Conservation (phyloP, 2,888 invertebrate genomes). For the Hedya salicella region DNA sequence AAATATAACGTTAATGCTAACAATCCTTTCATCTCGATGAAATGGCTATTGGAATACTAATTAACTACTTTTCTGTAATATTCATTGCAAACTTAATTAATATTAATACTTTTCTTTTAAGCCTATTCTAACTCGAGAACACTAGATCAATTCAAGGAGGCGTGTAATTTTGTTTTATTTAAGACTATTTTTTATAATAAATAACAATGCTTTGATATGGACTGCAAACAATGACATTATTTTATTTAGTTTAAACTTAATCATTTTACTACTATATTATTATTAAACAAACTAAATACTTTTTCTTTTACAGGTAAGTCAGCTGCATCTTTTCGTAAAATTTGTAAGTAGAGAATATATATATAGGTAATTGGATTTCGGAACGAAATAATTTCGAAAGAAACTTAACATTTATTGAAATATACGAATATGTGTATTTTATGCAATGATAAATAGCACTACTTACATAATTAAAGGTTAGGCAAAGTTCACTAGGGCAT, state of each 20-base stretch:
- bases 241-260: background rate
- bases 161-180: background rate
- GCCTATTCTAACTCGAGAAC: background rate
- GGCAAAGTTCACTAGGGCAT: background rate
- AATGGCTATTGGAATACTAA: conserved; percentile 6
- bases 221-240: too few species aligned
- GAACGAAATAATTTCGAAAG: background rate
- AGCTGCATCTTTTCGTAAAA: background rate
- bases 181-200: too few species aligned
- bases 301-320: conserved; percentile 58
- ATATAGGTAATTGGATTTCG: too few species aligned
- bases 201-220: too few species aligned
- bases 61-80: background rate
- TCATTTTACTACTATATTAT: background rate
- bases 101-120: background rate
- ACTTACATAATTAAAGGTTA: background rate
- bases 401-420: background rate
- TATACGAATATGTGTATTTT: too few species aligned
- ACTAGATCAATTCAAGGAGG: background rate
- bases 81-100: background rate
- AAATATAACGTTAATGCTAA: conserved; percentile 8
- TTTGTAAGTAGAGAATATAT: background rate
- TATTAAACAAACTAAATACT: conserved; percentile 6
- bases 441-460: background rate
- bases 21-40: conserved; percentile 10